phyloP scores from a whole-genome alignment of 2,888 invertebrate genomes.

The Drosophila sordidapex region DNA sequence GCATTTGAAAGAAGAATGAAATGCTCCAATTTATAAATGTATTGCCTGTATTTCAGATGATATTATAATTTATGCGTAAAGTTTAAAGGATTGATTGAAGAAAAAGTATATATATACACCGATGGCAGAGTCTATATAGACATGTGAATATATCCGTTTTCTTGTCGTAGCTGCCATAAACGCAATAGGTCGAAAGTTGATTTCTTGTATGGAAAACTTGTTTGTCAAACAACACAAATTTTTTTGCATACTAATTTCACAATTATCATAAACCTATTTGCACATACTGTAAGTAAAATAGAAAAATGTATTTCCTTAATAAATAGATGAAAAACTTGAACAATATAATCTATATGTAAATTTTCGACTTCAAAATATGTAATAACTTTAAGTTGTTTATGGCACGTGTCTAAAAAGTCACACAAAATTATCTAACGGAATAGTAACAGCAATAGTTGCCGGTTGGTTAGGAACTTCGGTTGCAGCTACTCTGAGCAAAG shows the following conservation, averaged over 20 bases:
- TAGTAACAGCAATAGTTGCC: neutral
- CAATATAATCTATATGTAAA: too few relatives aligned
- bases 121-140: fast-evolving
- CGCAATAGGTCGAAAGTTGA: neutral
- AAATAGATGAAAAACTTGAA: neutral
- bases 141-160: neutral
- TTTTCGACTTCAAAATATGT: neutral
- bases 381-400: neutral
- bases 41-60: neutral
- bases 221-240: neutral
- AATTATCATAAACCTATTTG: neutral
- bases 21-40: neutral
- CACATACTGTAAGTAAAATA: neutral
- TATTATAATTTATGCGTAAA: neutral
- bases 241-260: neutral
- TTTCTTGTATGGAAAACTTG: neutral
- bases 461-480: neutral
- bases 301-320: neutral
- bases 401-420: neutral
- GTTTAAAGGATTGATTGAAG: neutral
- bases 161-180: neutral
- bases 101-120: neutral
- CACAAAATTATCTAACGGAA: neutral
- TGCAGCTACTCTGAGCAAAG: neutral
- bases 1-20: neutral